Percentiles rank a stretch among this genome's conserved stretches.
These are phyloP conservation scores for Lacerta agilis DNA, from an alignment of 2,797 vertebrate species.

Conservation along the genomic window DNA sequence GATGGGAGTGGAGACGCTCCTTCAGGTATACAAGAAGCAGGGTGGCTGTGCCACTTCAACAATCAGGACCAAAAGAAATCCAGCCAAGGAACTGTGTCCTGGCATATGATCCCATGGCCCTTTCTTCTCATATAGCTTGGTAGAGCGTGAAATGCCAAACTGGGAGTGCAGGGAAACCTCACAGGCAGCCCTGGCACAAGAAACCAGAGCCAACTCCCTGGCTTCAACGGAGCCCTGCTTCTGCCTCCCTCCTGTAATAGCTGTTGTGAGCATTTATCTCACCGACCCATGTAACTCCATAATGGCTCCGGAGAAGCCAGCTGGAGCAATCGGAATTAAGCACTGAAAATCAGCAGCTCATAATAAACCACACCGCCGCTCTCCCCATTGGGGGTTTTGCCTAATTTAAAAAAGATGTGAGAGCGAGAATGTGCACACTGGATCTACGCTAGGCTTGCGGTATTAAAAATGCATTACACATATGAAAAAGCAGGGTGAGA, in stretches of 20 bases:
- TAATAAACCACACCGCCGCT: neutral
- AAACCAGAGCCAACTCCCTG: conserved; percentile 1
- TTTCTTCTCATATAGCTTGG: conserved; percentile 2
- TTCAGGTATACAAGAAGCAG: neutral
- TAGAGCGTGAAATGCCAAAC: neutral
- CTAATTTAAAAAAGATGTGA: conserved; percentile 51
- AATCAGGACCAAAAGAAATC: neutral
- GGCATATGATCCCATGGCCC: neutral
- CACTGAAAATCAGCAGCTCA: neutral
- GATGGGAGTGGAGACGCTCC: too few species aligned
- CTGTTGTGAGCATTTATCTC: conserved; percentile 13
- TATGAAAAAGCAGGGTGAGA: conserved; percentile 72
- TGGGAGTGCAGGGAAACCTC: neutral
- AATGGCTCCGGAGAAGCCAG: conserved; percentile 2
- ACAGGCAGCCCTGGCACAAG: neutral
- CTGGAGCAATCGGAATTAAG: conserved; percentile 11
- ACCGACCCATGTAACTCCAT: neutral
- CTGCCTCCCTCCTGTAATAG: neutral
- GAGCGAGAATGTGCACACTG: conserved; percentile 72
- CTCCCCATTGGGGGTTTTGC: conserved; percentile 33
- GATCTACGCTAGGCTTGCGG: conserved; percentile 73
- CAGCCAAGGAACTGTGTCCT: neutral
- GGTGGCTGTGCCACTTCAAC: neutral
- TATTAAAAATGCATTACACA: conserved; percentile 77
- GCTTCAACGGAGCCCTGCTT: neutral